Base-by-base conservation (phyloP, 2,888 invertebrate genomes). In the Apamea crenata region DNA sequence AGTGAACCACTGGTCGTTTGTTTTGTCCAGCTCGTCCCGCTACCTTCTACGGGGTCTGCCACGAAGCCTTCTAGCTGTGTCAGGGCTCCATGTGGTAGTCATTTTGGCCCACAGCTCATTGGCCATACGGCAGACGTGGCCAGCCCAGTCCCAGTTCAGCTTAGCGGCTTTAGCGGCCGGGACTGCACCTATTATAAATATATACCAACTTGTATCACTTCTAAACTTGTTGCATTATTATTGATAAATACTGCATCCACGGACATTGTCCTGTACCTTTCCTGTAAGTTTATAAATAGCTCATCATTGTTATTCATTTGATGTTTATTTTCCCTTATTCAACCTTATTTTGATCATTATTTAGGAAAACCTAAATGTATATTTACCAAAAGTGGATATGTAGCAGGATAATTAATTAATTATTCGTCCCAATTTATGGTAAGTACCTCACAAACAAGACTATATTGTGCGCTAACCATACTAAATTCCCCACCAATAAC, bases 241-340 rank as follows among this genome's bases (percentile, higher is more conserved):
- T 80, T 63, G 8, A 53, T 78, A 16, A 29, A 53, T 25, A 18
- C 50, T 32, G 4, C n/a, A 50, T 18, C 50, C 29, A 61, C 16
- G 7, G 2, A 5, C 25, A 36, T 53, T 80, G 25, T 75, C n/a
- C 77, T 77, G 12, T 21, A 53, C n/a, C 61, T 8, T 68, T 81
- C 83, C 61, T 83, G 53, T n/a, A 69, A 36, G 2, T n/a, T 1
- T 83, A 77, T 56, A 56, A 47, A 83, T 83, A 80, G 10, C 8
- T 25, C n/a, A 47, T 18, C 8, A 68, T 61, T 53, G 36, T 75
- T 44, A 29, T 47, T 47, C 0, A 47, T 59, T 71, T 67, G 0
- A 36, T 63, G 21, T 65, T 40, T 32, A 4, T 69, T 81, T 81
- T n/a, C 68, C 14, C 4, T 5, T 68, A 69, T 36, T 44, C 29